Conservation (phyloP, 23 tunicate genomes). For the Pegea sp. region DNA sequence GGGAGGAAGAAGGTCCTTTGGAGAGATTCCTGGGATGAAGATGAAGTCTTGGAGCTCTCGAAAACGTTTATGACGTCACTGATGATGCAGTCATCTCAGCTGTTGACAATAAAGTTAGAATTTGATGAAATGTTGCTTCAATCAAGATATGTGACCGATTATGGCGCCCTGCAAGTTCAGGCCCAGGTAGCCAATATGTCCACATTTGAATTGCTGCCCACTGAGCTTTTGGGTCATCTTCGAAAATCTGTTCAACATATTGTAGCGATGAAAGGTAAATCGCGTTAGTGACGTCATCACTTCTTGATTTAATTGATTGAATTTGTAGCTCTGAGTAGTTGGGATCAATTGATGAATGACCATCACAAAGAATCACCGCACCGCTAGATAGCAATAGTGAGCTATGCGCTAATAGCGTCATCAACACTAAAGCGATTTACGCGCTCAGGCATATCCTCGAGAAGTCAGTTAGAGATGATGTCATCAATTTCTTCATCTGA, state of each 20-base stretch:
- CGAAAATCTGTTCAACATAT: slow-evolving; percentile 17
- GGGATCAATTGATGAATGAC: slow-evolving; percentile 9
- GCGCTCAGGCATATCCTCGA: slow-evolving; percentile 41
- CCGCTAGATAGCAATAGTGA: slow-evolving; percentile 12
- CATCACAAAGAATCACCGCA: background rate
- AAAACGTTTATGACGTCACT: slow-evolving; percentile 30
- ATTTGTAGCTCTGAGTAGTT: slow-evolving; percentile 12
- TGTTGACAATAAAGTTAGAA: slow-evolving; percentile 2
- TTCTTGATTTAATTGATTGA: background rate
- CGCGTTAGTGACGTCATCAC: background rate
- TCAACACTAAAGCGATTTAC: slow-evolving; percentile 22
- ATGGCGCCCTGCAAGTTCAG: slow-evolving; percentile 4
- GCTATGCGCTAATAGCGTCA: slow-evolving; percentile 16
- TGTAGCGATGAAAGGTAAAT: slow-evolving; percentile 21
- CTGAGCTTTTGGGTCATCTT: slow-evolving; percentile 14
- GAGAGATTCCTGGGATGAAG: slow-evolving; percentile 85
- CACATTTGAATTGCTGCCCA: slow-evolving; percentile 14
- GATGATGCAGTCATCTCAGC: slow-evolving; percentile 18
- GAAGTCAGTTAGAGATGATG: slow-evolving; percentile 5
- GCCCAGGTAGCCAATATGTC: slow-evolving; percentile 31
- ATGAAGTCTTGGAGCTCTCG: slow-evolving; percentile 29
- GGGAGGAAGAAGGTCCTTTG: slow-evolving; percentile 45
- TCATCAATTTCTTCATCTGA: background rate
- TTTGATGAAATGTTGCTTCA: background rate
- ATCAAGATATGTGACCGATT: slow-evolving; percentile 2